Evolutionary conservation across 2,797 vertebrate species (phyloP).

Genomic region (Caiman crocodilus): DNA sequence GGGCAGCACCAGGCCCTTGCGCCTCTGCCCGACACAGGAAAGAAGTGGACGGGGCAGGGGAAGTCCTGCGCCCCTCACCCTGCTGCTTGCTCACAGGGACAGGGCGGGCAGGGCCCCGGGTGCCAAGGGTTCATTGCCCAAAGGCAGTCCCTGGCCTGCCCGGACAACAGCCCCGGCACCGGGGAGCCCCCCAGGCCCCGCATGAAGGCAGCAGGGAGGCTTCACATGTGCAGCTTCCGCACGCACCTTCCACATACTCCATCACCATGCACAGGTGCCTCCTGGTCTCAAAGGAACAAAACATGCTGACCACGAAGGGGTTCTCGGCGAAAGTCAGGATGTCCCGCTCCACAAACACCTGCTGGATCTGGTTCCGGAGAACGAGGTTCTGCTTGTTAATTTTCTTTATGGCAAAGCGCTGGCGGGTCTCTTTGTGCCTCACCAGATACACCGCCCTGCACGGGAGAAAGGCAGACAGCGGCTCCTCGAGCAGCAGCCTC

Average conservation of each 20-base stretch:
- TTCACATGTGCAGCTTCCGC: no score
- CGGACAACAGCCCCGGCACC: neutral
- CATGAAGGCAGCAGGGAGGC: no score
- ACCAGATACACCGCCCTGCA: conserved; percentile 93
- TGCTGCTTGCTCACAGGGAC: neutral
- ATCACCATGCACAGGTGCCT: conserved; percentile 98
- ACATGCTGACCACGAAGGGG: conserved; percentile 98
- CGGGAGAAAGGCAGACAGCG: fast-evolving
- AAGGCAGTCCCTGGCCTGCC: neutral
- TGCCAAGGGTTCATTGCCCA: neutral
- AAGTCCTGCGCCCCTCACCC: neutral
- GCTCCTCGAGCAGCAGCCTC: neutral
- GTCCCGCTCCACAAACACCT: conserved; percentile 97
- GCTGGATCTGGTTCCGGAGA: conserved; percentile 97
- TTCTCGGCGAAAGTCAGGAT: conserved; percentile 98
- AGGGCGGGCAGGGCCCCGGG: neutral
- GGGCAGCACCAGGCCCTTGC: neutral
- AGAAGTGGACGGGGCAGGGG: neutral
- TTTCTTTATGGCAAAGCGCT: conserved; percentile 98
- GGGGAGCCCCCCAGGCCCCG: neutral
- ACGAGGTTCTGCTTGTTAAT: conserved; percentile 99
- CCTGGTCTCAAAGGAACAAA: conserved; percentile 96
- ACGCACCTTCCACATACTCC: conserved; percentile 97
- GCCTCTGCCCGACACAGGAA: neutral
- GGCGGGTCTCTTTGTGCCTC: conserved; percentile 93